Percentiles rank a stretch among this genome's conserved stretches.
Evolutionary conservation across 2,113 vertebrate genomes (phyloP).

Genomic region (Callorhinus ursinus): DNA sequence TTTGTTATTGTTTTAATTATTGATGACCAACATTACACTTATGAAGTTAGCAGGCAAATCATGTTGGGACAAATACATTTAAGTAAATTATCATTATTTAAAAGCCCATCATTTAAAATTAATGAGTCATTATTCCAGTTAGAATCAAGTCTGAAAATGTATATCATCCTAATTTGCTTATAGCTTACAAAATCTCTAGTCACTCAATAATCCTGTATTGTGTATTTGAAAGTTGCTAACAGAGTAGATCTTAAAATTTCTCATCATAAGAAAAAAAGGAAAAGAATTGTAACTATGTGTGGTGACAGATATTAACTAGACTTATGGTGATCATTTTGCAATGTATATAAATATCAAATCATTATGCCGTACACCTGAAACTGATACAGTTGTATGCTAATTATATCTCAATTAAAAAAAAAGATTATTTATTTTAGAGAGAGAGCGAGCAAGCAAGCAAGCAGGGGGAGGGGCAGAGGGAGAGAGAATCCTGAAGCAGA

Average conservation of each 20-base stretch:
- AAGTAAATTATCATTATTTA: neutral
- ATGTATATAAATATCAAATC: neutral
- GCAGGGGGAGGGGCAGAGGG: neutral
- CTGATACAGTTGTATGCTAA: neutral
- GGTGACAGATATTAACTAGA: neutral
- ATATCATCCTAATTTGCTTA: neutral
- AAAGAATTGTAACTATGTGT: neutral
- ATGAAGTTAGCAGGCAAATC: neutral
- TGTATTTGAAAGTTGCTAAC: neutral
- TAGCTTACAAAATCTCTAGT: neutral
- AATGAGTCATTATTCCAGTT: neutral
- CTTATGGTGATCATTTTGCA: neutral
- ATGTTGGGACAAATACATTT: neutral
- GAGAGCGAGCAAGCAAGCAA: neutral
- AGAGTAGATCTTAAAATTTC: slow-evolving; percentile 6
- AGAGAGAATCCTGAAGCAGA: neutral
- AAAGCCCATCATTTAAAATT: neutral
- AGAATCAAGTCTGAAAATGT: slow-evolving; percentile 41
- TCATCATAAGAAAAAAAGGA: neutral
- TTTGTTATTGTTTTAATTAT: neutral
- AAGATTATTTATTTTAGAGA: neutral
- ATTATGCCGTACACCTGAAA: neutral
- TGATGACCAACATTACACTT: neutral
- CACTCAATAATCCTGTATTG: neutral
- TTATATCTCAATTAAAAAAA: neutral